Percentiles rank a stretch among this genome's conserved stretches.
Conservation (phyloP, 2,797 vertebrate genomes). For the Siniperca obscura region DNA sequence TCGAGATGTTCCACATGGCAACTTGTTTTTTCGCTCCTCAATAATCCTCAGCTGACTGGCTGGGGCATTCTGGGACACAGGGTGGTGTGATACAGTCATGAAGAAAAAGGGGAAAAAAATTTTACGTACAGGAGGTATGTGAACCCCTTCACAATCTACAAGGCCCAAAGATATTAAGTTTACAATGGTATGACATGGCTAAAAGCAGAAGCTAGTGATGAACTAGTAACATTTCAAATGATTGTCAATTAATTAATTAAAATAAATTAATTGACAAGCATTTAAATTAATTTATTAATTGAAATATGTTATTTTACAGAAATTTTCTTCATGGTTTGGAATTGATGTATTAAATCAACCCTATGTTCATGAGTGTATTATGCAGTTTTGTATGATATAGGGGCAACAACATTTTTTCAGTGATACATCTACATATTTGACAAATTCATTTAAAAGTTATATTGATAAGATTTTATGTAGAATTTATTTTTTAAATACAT, state of each 20-base stretch:
- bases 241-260: neutral
- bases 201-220: neutral
- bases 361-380: too few species aligned
- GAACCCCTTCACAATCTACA: neutral
- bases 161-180: neutral
- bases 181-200: neutral
- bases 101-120: neutral
- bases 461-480: too few species aligned
- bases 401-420: neutral
- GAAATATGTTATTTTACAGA: too few species aligned
- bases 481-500: too few species aligned
- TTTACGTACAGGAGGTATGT: neutral
- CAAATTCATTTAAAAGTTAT: neutral
- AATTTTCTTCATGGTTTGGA: too few species aligned
- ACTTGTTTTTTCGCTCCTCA: slow-evolving; percentile 18
- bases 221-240: neutral
- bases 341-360: too few species aligned
- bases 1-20: slow-evolving; percentile 2
- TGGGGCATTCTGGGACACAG: neutral
- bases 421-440: neutral
- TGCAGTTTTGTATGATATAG: neutral
- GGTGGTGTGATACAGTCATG: neutral
- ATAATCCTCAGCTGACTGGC: neutral
- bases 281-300: neutral
- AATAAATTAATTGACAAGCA: too few species aligned